Evolutionary conservation across 2,113 vertebrate genomes (phyloP).

Genomic region (Pangasianodon gigas): DNA sequence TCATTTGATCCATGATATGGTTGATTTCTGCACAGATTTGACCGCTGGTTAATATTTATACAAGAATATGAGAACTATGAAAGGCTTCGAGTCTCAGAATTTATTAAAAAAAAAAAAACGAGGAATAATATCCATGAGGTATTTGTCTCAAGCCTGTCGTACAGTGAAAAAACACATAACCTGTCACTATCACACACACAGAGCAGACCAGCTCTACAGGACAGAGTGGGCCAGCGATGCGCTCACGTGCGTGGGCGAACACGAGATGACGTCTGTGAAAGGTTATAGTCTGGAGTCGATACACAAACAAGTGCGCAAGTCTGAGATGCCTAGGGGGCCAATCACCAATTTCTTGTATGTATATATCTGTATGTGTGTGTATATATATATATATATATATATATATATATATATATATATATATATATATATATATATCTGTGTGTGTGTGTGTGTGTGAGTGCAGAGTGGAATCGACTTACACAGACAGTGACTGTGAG

Average conservation of each 20-base stretch:
- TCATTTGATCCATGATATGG: background rate
- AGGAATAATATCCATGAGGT: background rate
- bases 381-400: background rate
- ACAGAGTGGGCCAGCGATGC: background rate
- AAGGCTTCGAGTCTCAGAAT: background rate
- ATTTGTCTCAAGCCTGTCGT: background rate
- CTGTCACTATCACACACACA: background rate
- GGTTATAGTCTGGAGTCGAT: slow-evolving; percentile 23
- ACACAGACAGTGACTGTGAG: slow-evolving; percentile 56
- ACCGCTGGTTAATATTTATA: background rate
- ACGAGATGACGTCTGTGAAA: slow-evolving; percentile 24
- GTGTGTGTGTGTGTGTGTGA: background rate
- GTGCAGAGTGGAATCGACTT: slow-evolving; percentile 62
- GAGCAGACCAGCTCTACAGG: too few relatives aligned
- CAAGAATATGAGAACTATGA: background rate
- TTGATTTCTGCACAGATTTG: background rate
- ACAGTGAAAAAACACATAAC: background rate
- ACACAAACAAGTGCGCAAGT: slow-evolving; percentile 15
- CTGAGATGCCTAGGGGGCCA: background rate
- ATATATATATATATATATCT: background rate
- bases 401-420: background rate
- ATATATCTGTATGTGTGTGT: background rate
- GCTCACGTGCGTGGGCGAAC: background rate
- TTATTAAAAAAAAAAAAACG: background rate
- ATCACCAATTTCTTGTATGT: background rate